phyloP scores from a whole-genome alignment of 2,797 vertebrate species.

The Lacerta agilis region DNA sequence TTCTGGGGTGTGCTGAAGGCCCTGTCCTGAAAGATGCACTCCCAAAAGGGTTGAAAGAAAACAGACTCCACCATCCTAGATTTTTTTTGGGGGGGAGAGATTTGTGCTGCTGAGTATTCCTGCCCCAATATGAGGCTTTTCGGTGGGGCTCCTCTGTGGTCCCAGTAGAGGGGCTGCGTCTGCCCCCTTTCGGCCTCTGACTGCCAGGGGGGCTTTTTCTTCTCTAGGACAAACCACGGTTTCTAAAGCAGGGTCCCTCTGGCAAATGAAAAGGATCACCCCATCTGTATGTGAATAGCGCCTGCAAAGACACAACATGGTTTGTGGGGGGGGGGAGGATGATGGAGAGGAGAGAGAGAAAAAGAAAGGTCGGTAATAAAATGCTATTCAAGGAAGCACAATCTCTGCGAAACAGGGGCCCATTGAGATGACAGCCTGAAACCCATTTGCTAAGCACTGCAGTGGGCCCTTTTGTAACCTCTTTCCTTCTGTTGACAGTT shows the following conservation, averaged over 20 bases:
- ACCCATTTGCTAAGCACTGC: constrained; percentile 85
- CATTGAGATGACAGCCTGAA: constrained; percentile 83
- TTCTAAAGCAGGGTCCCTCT: constrained; percentile 63
- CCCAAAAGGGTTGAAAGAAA: too few relatives aligned
- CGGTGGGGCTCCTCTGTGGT: too few relatives aligned
- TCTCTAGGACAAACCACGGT: constrained; percentile 54
- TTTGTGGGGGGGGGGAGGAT: not conserved
- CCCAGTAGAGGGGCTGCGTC: constrained; percentile 18
- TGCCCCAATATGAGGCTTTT: too few relatives aligned
- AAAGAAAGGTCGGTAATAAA: constrained; percentile 75
- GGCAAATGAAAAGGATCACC: constrained; percentile 62
- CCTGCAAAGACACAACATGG: constrained; percentile 72
- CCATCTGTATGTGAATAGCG: constrained; percentile 72
- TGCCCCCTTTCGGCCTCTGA: constrained; percentile 49
- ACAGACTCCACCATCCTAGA: too few relatives aligned
- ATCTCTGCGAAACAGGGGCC: constrained; percentile 88
- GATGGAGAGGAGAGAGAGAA: not conserved
- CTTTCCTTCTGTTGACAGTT: constrained; percentile 87
- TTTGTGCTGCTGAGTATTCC: too few relatives aligned
- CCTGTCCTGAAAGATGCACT: too few relatives aligned
- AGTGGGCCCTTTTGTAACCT: constrained; percentile 81
- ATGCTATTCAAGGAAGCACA: constrained; percentile 80
- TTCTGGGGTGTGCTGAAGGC: too few relatives aligned
- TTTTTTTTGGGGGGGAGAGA: too few relatives aligned
- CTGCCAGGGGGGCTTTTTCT: constrained; percentile 45